Base-by-base conservation (phyloP, 2,888 invertebrate species). In the Dione juno region DNA sequence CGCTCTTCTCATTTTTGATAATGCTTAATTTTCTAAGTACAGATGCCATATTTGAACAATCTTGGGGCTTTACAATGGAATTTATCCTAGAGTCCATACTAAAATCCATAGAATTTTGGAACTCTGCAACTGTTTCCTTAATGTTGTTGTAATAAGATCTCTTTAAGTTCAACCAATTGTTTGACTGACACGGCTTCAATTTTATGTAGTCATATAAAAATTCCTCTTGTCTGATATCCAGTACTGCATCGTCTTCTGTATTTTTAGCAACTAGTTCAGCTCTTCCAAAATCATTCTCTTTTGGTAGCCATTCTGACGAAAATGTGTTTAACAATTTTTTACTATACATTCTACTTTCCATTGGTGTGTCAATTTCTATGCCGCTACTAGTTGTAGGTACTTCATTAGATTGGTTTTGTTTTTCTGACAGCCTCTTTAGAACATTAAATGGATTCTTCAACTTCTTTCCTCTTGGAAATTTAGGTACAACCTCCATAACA, bases 381-480 rank as follows among this genome's bases (percentile, higher is more conserved):
- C 69, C 69, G 11, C 70, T 77, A 19, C 69, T 70, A 13, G 70
- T 77, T 21, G 66, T 63, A 35, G 72, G 69, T 57, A 72, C 58
- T 70, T 43, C 68, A 52, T 75, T 43, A 41, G 66, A 13, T 21
- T 75, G 41, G 19, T 70, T 77, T 53, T 78, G 77, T 73, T 78
- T 82, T 71, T 85, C 84, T 21, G 84, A 81, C 6, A 86, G 77
- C 48, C 81, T 81, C 74, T 88, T 91, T 3, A 92, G 61, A 50
- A 91, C 82, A 71, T 84, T 88, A 70, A 90, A 92, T 0, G 92
- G 92, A 77, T 92, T 92, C 45, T 82, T 85, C 28, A 88, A 73
- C 72, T 84, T 90, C 75, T 85, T 92, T 7, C 81, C 78, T 68
- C 75, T 69, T 19, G 48, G 45, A 28, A 75, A 67, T 73, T 77